Evolutionary conservation across 2,797 vertebrate species (phyloP), one percentile per base, ranked within the genome.

Genomic region (Alcedo atthis): DNA sequence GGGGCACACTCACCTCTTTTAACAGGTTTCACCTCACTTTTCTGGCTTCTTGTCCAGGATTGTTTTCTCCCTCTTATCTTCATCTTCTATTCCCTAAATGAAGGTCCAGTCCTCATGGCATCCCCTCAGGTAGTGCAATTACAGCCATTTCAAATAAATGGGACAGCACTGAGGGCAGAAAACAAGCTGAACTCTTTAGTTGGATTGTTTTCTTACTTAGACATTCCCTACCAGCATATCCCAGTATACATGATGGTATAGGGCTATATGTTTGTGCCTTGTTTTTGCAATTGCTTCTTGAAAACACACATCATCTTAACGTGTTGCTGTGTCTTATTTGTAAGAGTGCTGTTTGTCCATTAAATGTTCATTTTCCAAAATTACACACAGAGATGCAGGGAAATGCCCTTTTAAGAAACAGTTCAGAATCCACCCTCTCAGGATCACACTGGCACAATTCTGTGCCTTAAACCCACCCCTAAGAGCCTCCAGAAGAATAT

Each of bases 191-290:
- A 20, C 18, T 46, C 35, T 62, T 79, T 48, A 25, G 7, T 30
- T 75, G 28, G 28, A 16, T 42, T 57, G 45, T 20, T 71, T 84
- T 73, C 24, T n/a, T 7, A 51, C 64, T 28, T 11, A 48, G 19
- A 7, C 17, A n/a, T 62, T 85, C 40, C 12, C 17, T 79, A 18
- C 59, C 8, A 54, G 0, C 0, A 0, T 64, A 48, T 21, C 19
- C 26, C 46, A 20, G 22, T 51, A 4, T 32, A 9, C 3, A 0
- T 62, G 49, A 30, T 6, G 58, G 28, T 6, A 20, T 26, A 30
- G 55, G 15, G 9, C 42, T 67, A 8, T 21, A 19, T 61, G 21
- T 20, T 63, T 35, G 8, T 16, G 6, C 15, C 9, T 40, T 77
- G 5, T 20, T 85, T 69, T 77, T 28, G n/a, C 33, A 28, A 5